phyloP scores from a whole-genome alignment of 2,888 invertebrate genomes.

The Campoplex capitator region DNA sequence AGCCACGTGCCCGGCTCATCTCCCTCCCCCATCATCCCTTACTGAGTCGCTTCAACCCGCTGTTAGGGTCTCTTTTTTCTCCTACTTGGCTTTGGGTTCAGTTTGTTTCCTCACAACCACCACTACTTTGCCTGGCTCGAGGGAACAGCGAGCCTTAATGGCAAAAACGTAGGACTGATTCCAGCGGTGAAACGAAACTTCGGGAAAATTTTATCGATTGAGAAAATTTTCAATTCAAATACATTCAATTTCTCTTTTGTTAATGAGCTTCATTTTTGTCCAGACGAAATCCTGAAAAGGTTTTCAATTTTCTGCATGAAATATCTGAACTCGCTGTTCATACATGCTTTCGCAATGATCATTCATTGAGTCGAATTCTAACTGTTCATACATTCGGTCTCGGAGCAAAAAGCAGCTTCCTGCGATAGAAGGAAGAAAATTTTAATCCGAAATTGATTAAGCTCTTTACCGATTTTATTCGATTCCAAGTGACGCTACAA shows the following conservation, averaged over 20 bases:
- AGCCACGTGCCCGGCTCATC: conserved; percentile 80
- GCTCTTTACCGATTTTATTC: neutral
- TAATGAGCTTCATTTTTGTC: too few relatives aligned
- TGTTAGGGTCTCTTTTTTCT: conserved; percentile 43
- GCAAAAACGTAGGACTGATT: conserved; percentile 74
- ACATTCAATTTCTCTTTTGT: neutral
- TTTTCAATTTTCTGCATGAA: neutral
- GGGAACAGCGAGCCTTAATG: neutral
- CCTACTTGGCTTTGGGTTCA: conserved; percentile 51
- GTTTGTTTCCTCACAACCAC: conserved; percentile 19
- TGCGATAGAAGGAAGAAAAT: neutral
- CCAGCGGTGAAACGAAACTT: neutral
- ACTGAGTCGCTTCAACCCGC: conserved; percentile 55
- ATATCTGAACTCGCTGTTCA: neutral
- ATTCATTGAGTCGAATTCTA: neutral
- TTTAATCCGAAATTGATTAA: neutral
- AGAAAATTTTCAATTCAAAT: neutral
- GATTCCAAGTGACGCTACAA: conserved; percentile 13
- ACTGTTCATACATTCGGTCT: neutral
- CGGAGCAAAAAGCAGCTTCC: too few relatives aligned
- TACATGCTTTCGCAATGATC: neutral
- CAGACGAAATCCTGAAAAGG: too few relatives aligned
- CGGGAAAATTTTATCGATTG: neutral
- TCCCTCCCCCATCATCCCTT: conserved; percentile 68
- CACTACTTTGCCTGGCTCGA: neutral